Base-by-base conservation (phyloP, 2,797 vertebrate species). In the Aselliscus stoliczkanus region DNA sequence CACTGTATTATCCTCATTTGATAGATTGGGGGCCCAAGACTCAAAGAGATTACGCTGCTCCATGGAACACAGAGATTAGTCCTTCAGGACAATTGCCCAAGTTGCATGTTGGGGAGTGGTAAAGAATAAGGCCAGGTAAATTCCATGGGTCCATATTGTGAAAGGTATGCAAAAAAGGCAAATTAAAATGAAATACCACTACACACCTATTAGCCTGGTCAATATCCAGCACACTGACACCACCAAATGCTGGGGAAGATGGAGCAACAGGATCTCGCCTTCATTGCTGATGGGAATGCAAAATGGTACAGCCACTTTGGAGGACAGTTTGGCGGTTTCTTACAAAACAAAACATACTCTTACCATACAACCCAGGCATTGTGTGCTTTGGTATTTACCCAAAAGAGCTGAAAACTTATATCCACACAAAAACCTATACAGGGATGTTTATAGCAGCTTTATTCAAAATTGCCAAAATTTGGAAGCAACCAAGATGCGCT, bases 1-100 rank as follows among this genome's bases (percentile, higher is more conserved):
- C 11, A 2, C 1, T 3, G 4, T 1, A 15, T 0, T 34, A 10
- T 3, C 44, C 23, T 84, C 14, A 3, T 50, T 14, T 39, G 39
- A 54, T 5, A 23, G 12, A 5, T 65, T 3, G 67, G 12, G 54
- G 81, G 20, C 27, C 31, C 0, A 13, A 8, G 17, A 34, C 42
- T 89, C 81, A 20, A 70, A 31, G n/a, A 72, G 42, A 67, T 13
- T 0, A 5, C 70, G 12, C 31, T 29, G 52, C 13, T 65, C 90
- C 6, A 0, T 0, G 47, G 47, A 11, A 50, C 14, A 56, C 23
- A n/a, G 27, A 50, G 54, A 47, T 7, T 3, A 10, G 20, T 54
- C 44, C 65, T 60, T 73, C 21, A 1, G 15, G 27, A 34, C n/a
- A 79, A 64, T 27, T 10, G 39, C 62, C 50, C 39, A 47, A 0